These are phyloP conservation scores for Cotesia congregata DNA, from an alignment of 2,888 invertebrate genomes.

Conservation along the genomic window DNA sequence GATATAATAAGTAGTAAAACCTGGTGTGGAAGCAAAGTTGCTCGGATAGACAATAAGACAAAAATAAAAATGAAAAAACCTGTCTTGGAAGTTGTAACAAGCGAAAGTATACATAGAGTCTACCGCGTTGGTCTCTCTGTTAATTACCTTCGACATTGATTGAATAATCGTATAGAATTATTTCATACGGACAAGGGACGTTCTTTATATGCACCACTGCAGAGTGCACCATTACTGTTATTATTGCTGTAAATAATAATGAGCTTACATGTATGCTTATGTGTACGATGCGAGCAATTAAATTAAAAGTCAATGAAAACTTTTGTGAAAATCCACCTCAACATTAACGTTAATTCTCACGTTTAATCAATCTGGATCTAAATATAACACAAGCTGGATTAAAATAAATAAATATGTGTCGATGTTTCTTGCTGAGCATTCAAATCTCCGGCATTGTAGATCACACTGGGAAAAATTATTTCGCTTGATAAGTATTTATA, in stretches of 20 bases:
- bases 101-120: slow-evolving; percentile 33
- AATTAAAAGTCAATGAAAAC: slow-evolving; percentile 9
- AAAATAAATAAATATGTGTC: not conserved
- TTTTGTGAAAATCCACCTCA: not conserved
- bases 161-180: slow-evolving; percentile 54
- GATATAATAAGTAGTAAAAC: slow-evolving; percentile 24
- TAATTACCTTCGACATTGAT: slow-evolving; percentile 43
- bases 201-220: slow-evolving; percentile 12
- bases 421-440: not conserved
- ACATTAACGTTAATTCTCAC: not conserved
- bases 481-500: slow-evolving; percentile 8
- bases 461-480: slow-evolving; percentile 6
- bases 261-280: not conserved
- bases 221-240: slow-evolving; percentile 10
- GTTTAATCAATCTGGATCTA: not conserved
- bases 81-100: slow-evolving; percentile 33
- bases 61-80: slow-evolving; percentile 29
- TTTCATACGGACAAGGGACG: slow-evolving; percentile 39
- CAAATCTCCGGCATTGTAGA: not conserved
- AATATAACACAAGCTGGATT: not conserved
- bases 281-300: not conserved
- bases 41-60: slow-evolving; percentile 12
- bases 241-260: not conserved
- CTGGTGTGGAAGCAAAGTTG: slow-evolving; percentile 12
- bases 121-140: slow-evolving; percentile 27